Percentiles rank a stretch among this genome's conserved stretches.
Evolutionary conservation across 2,113 vertebrate genomes (phyloP).

Genomic region (Hoplias malabaricus): DNA sequence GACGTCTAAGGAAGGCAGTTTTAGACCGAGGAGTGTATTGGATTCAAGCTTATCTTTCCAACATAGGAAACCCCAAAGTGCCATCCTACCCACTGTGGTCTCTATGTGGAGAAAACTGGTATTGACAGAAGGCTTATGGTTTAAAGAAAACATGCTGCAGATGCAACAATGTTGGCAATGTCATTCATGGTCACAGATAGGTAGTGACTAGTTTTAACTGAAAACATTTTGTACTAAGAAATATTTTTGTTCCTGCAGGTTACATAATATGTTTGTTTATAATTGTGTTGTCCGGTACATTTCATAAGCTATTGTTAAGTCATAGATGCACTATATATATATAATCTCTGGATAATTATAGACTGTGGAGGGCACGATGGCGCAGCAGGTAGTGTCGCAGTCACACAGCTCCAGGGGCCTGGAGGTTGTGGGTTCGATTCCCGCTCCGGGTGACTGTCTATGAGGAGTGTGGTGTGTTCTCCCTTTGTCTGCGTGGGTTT

Average conservation of each 20-base stretch:
- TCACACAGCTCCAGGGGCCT: too few relatives aligned
- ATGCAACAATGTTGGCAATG: not conserved
- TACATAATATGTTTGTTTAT: not conserved
- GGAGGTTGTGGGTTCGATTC: too few relatives aligned
- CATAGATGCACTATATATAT: too few relatives aligned
- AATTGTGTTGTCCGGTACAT: not conserved
- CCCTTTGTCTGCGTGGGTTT: too few relatives aligned
- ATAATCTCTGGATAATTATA: too few relatives aligned
- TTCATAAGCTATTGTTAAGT: too few relatives aligned
- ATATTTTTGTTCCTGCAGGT: too few relatives aligned
- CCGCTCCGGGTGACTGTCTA: too few relatives aligned
- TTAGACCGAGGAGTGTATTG: not conserved
- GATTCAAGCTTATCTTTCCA: not conserved
- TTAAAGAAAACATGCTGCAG: not conserved
- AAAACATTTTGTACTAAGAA: too few relatives aligned
- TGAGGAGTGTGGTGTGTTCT: too few relatives aligned
- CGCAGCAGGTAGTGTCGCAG: too few relatives aligned
- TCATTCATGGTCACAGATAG: not conserved
- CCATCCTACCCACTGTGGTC: constrained; percentile 34
- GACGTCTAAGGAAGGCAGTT: not conserved
- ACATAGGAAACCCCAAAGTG: not conserved
- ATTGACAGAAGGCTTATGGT: constrained; percentile 37
- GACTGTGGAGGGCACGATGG: too few relatives aligned
- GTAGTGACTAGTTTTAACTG: not conserved
- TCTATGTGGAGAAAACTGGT: constrained; percentile 35